These are phyloP conservation scores for Coelopa frigida DNA, from an alignment of 1,140 invertebrate genomes.

Conservation along the genomic window DNA sequence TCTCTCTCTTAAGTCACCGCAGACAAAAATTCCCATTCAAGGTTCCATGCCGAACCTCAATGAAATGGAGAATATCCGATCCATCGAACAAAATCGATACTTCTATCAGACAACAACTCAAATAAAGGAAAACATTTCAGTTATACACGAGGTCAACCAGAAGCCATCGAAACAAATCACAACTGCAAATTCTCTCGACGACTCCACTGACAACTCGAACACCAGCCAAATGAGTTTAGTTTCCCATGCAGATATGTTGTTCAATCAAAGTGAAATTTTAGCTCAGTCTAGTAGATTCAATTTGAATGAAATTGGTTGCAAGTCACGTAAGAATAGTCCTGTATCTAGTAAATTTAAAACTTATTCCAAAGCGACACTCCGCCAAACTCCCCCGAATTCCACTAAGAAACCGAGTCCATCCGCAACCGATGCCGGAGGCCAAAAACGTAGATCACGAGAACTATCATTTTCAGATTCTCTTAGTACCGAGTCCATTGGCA, in stretches of 20 bases:
- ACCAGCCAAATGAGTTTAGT: slow-evolving; percentile 23
- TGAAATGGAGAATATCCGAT: slow-evolving; percentile 31
- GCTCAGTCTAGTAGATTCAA: slow-evolving; percentile 42
- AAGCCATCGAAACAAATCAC: not conserved
- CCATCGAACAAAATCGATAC: slow-evolving; percentile 43
- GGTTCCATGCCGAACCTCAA: slow-evolving; percentile 44
- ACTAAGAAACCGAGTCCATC: not conserved
- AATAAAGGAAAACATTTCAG: slow-evolving; percentile 2
- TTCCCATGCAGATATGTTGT: slow-evolving; percentile 27
- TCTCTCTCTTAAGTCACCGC: slow-evolving; percentile 25
- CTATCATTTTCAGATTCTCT: slow-evolving; percentile 30
- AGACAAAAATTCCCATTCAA: slow-evolving; percentile 27
- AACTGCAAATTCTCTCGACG: too few species aligned
- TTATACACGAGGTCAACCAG: not conserved
- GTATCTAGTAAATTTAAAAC: not conserved
- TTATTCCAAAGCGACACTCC: not conserved
- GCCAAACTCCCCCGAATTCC: not conserved
- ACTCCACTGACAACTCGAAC: slow-evolving; percentile 1
- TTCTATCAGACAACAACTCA: slow-evolving; percentile 15
- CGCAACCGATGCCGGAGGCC: not conserved
- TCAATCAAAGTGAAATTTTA: slow-evolving; percentile 39
- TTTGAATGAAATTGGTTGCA: slow-evolving; percentile 33
- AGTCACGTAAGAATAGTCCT: slow-evolving; percentile 16
- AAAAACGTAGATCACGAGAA: slow-evolving; percentile 31
- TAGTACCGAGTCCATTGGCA: slow-evolving; percentile 29